phyloP scores from a whole-genome alignment of 2,888 invertebrate species.

The Cataglyphis rosenhaueri region DNA sequence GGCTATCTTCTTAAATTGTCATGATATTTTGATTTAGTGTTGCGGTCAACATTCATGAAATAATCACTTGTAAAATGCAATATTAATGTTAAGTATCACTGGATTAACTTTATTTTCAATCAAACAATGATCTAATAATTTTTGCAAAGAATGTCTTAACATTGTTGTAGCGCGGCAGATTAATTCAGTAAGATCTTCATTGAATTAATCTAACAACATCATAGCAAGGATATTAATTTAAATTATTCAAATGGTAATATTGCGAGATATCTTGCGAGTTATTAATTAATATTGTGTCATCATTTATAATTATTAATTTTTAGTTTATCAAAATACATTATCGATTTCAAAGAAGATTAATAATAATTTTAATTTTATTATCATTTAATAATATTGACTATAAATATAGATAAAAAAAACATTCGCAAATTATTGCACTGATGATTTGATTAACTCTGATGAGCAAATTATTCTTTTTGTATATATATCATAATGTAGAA shows the following conservation, averaged over 20 bases:
- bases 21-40: constrained; percentile 12
- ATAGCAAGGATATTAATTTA: constrained; percentile 37
- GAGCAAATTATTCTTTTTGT: background rate
- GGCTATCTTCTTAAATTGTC: constrained; percentile 32
- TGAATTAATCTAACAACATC: constrained; percentile 31
- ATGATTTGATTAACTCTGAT: background rate
- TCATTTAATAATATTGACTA: background rate
- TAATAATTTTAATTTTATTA: background rate
- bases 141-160: constrained; percentile 24
- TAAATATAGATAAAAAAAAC: background rate
- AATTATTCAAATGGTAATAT: constrained; percentile 26
- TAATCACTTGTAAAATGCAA: constrained; percentile 20
- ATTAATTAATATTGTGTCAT: constrained; percentile 37
- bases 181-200: constrained; percentile 54
- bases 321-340: constrained; percentile 12
- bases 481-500: background rate
- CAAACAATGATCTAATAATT: constrained; percentile 15
- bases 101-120: constrained; percentile 26
- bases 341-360: constrained; percentile 3
- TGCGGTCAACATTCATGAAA: constrained; percentile 17
- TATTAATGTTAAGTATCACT: background rate
- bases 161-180: constrained; percentile 29
- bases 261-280: constrained; percentile 36
- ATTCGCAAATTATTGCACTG: background rate
- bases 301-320: background rate